Percentiles rank a stretch among this genome's conserved stretches.
phyloP scores from a whole-genome alignment of 2,113 vertebrate species.

The Catharus bicknelli region DNA sequence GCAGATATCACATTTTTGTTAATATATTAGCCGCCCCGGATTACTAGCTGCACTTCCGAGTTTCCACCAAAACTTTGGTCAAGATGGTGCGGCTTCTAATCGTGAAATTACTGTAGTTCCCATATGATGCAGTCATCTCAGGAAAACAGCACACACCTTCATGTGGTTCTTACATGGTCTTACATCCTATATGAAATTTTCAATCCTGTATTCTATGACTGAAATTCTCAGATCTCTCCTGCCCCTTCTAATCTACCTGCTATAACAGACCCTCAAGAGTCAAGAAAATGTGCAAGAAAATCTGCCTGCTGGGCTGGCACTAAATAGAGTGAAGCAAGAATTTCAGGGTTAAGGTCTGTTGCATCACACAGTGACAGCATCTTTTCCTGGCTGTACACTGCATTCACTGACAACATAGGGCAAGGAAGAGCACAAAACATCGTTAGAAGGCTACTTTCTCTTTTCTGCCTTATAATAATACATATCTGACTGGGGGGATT shows the following conservation, averaged over 20 bases:
- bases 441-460: neutral
- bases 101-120: neutral
- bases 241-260: slow-evolving; percentile 15
- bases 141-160: slow-evolving; percentile 30
- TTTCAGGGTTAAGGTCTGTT: slow-evolving; percentile 1
- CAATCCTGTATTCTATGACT: neutral
- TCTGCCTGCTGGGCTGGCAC: neutral
- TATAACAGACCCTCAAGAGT: neutral
- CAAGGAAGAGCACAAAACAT: neutral
- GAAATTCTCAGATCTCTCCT: slow-evolving; percentile 5
- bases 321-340: neutral
- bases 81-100: too few species aligned
- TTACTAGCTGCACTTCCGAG: too few species aligned
- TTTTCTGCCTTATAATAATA: neutral
- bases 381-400: neutral
- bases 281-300: neutral
- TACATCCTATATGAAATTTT: slow-evolving; percentile 28
- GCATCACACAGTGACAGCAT: neutral
- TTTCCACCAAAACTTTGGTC: too few species aligned
- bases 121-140: neutral
- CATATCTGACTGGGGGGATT: neutral
- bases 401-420: neutral
- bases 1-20: too few species aligned
- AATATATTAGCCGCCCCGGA: too few species aligned
- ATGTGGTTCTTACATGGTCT: neutral